Percentiles rank a stretch among this genome's conserved stretches.
These are phyloP conservation scores for Oasisia sp. DNA, from an alignment of 2,888 invertebrate species.

Conservation along the genomic window DNA sequence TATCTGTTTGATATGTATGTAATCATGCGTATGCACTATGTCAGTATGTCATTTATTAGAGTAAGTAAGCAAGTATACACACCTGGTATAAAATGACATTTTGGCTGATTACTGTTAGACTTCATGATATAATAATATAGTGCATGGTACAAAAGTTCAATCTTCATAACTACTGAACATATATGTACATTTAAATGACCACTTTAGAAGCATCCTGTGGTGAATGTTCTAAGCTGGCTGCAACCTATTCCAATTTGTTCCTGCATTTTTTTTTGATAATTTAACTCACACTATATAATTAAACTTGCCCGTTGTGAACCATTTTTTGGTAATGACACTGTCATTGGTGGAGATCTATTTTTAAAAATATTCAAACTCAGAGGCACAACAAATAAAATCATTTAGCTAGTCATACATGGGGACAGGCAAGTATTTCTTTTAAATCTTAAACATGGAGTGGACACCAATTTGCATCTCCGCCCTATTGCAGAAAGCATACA, in stretches of 20 bases:
- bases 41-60: neutral
- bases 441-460: too few species aligned
- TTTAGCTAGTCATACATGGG: too few species aligned
- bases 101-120: neutral
- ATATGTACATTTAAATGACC: neutral
- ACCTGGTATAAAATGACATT: neutral
- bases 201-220: neutral
- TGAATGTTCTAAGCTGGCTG: neutral
- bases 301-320: neutral
- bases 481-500: too few species aligned
- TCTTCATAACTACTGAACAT: neutral
- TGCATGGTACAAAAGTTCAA: neutral
- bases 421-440: too few species aligned
- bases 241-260: neutral
- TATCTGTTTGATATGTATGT: neutral
- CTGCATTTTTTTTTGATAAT: neutral
- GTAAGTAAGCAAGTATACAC: neutral
- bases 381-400: neutral
- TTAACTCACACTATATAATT: neutral
- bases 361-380: neutral
- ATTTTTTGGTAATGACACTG: neutral
- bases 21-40: neutral
- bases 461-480: too few species aligned
- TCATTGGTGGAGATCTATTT: neutral
- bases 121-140: neutral